Conservation (phyloP, 2,797 vertebrate species). For the Tragopan temminckii region DNA sequence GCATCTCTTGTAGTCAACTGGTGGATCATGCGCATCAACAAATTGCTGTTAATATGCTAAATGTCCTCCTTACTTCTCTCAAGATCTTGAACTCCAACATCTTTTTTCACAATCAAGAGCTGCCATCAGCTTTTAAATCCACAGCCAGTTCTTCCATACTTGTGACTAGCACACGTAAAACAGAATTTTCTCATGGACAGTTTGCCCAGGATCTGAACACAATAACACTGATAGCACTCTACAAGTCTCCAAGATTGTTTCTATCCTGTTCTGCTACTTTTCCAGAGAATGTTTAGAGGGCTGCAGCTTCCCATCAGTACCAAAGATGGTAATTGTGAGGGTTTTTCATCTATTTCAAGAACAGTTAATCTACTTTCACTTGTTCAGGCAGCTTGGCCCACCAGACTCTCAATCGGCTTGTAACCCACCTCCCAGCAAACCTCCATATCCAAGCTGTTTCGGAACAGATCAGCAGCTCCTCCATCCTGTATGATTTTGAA, state of each 20-base stretch:
- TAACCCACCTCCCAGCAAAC: background rate
- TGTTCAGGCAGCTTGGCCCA: background rate
- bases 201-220: background rate
- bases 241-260: background rate
- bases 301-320: background rate
- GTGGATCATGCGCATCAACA: rapidly evolving
- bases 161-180: rapidly evolving
- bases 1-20: background rate
- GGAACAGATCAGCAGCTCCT: background rate
- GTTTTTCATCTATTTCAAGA: background rate
- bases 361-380: background rate
- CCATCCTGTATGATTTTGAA: too few relatives aligned
- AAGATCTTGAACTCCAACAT: background rate
- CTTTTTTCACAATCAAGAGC: background rate
- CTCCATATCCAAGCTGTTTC: background rate
- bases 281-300: background rate
- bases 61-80: background rate
- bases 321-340: background rate
- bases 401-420: background rate
- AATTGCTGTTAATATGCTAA: background rate
- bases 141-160: background rate
- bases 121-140: background rate
- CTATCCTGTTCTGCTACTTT: background rate
- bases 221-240: background rate
- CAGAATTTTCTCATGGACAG: background rate